Evolutionary conservation across 2,113 vertebrate species (phyloP).

Genomic region (Octodon degus): DNA sequence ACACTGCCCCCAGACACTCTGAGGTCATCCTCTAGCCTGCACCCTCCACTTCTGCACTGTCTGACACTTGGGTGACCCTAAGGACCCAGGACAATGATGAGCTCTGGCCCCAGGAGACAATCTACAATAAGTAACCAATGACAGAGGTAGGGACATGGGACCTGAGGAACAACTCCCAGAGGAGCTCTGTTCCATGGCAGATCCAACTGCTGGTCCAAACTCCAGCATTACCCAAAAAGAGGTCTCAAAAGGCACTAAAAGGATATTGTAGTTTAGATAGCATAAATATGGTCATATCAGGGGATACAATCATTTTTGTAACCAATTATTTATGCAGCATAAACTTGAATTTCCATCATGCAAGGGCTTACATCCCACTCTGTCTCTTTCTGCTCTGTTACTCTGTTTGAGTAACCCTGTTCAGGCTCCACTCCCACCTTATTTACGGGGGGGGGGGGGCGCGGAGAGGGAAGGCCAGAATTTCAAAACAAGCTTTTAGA

Average conservation of each 20-base stretch:
- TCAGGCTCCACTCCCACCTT: not conserved
- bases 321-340: not conserved
- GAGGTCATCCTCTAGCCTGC: not conserved
- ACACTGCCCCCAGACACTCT: not conserved
- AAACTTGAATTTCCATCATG: not conserved
- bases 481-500: slow-evolving; percentile 40
- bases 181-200: not conserved
- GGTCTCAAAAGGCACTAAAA: not conserved
- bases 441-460: too few relatives aligned
- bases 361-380: not conserved
- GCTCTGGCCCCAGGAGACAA: not conserved
- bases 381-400: not conserved
- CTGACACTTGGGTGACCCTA: not conserved
- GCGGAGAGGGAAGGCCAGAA: not conserved
- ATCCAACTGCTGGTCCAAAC: not conserved
- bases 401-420: not conserved
- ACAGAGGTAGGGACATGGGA: not conserved
- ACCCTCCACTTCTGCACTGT: not conserved
- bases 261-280: not conserved
- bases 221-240: not conserved
- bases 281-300: not conserved
- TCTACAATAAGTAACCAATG: not conserved
- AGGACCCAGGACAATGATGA: not conserved
- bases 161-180: not conserved
- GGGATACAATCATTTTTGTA: not conserved